Conservation (phyloP, 2,888 invertebrate genomes). For the Nomada ferruginata region DNA sequence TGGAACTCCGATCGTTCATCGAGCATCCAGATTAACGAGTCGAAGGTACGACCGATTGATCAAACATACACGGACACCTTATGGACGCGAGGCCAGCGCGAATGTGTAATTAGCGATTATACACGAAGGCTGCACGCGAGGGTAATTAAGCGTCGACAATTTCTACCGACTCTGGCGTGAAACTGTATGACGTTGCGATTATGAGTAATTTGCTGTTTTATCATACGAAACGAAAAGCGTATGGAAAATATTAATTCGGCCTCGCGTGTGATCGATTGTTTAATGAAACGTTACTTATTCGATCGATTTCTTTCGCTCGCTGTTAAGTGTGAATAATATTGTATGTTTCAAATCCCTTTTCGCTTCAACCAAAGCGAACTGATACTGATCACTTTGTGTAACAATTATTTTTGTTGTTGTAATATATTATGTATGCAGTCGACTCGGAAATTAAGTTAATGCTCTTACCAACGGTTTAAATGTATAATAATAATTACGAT, state of each 20-base stretch:
- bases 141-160: constrained; percentile 8
- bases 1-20: constrained; percentile 7
- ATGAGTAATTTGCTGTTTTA: not conserved
- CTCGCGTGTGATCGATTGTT: not conserved
- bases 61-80: constrained; percentile 2
- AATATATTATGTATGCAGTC: too few relatives aligned
- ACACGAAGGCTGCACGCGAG: constrained; percentile 1
- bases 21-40: constrained; percentile 31
- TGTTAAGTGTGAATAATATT: not conserved
- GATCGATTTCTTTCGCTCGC: not conserved
- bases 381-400: too few relatives aligned
- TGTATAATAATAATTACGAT: too few relatives aligned
- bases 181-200: not conserved
- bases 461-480: too few relatives aligned
- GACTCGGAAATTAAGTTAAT: too few relatives aligned
- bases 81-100: constrained; percentile 12
- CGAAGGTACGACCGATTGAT: constrained; percentile 32
- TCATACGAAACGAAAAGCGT: not conserved
- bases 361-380: too few relatives aligned
- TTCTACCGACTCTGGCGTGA: not conserved
- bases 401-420: too few relatives aligned
- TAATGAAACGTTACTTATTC: not conserved
- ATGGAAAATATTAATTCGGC: not conserved
- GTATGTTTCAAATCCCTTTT: too few relatives aligned
- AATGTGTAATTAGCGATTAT: constrained; percentile 10